Evolutionary conservation across 2,797 vertebrate species (phyloP), one percentile per base, ranked within the genome.

Genomic region (Ammospiza maritima): DNA sequence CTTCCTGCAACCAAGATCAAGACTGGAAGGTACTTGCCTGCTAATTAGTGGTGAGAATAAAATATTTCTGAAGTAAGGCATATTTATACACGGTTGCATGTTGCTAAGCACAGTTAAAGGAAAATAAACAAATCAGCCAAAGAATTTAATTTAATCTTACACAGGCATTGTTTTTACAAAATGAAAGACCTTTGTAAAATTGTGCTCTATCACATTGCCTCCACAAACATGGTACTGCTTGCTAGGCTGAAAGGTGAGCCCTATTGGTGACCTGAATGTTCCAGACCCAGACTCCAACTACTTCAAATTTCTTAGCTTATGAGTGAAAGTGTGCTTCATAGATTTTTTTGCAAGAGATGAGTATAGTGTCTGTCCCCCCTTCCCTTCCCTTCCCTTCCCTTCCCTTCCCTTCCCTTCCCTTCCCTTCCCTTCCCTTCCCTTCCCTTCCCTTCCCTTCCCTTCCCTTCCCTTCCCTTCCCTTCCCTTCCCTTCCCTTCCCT

Each of bases 291-390:
- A 38, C 74, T 89, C 29, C 32, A 71, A 13, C 12, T 51, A 25
- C n/a, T 76, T 85, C 26, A 72, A 48, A 6, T 60, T 72, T 83
- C 12, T 72, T 64, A 77, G 9, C 10, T 60, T 64, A 16, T 6
- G 10, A 78, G 9, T 67, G 18, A 25, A 86, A 67, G 4, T 6
- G 4, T 38, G 6, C 56, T 85, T 81, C 25, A 45, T 15, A 14
- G 29, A 0, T 0, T 60, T 78, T 51, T 81, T 44, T 38, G 17
- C 14, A 64, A 36, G 9, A 56, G 13, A 18, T 8, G 2, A 38
- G 19, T 40, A 7, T 10, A 47, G 7, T 60, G 10, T 26, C 7
- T 72, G 22, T 3, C 4, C 5, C 0, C 4, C 6, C 0, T 1
- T 16, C 2, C 7, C 6, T 45, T 66, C 22, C 9, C 11, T 34